phyloP scores from a whole-genome alignment of 2,797 vertebrate genomes.

The Carapus acus region DNA sequence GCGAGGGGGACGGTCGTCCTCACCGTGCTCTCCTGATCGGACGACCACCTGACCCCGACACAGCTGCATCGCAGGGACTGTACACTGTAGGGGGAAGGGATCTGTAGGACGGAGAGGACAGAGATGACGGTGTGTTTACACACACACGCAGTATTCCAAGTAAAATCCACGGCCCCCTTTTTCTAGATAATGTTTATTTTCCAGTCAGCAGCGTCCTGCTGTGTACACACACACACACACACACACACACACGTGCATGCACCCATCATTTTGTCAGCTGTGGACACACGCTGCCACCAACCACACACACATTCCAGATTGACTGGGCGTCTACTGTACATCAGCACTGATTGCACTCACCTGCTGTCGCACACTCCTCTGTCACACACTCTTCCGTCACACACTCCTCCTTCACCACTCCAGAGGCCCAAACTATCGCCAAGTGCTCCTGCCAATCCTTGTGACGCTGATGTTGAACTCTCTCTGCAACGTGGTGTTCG shows the following conservation, averaged over 20 bases:
- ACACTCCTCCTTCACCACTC: conserved; percentile 26
- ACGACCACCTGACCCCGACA: conserved; percentile 13
- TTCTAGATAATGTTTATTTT: too few relatives aligned
- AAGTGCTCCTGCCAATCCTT: conserved; percentile 68
- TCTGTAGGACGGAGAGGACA: too few relatives aligned
- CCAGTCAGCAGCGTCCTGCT: too few relatives aligned
- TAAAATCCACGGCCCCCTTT: background rate
- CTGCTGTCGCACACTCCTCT: conserved; percentile 19
- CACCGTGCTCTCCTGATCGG: conserved; percentile 82
- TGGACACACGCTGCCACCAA: conserved; percentile 1
- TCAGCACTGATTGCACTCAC: conserved; percentile 11
- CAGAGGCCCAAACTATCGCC: too few relatives aligned
- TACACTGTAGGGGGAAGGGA: too few relatives aligned
- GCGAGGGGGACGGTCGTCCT: conserved; percentile 85
- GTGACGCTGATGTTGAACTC: conserved; percentile 46
- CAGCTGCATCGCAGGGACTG: too few relatives aligned
- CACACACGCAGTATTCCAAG: conserved; percentile 8
- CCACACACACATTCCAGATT: conserved; percentile 5
- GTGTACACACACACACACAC: too few relatives aligned
- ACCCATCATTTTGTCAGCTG: too few relatives aligned
- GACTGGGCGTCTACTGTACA: background rate
- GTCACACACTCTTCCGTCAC: conserved; percentile 16
- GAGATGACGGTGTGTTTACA: conserved; percentile 20
- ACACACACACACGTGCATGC: too few relatives aligned
- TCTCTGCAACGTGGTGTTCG: too few relatives aligned